Conservation (phyloP, 1,140 invertebrate genomes). For the Mylabris phalerata region DNA sequence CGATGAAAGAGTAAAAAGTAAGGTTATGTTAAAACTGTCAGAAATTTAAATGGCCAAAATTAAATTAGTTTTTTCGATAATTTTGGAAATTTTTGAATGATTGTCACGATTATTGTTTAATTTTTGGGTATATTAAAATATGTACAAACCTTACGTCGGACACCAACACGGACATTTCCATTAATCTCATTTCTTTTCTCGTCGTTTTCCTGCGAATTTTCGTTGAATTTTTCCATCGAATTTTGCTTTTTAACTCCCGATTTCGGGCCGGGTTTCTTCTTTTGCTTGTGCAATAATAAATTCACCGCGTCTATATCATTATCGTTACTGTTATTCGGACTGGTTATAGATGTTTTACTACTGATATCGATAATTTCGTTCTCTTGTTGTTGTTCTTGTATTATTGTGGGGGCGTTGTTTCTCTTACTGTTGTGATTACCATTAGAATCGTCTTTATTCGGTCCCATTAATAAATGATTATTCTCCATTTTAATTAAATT, state of each 20-base stretch:
- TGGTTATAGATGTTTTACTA: no score
- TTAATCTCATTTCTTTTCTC: slow-evolving; percentile 21
- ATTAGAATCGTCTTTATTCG: slow-evolving; percentile 29
- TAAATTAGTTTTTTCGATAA: no score
- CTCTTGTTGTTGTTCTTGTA: not conserved
- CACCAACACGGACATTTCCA: slow-evolving; percentile 31
- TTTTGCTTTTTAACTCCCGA: slow-evolving; percentile 12
- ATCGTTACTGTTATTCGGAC: slow-evolving; percentile 1
- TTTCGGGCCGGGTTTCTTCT: slow-evolving; percentile 24
- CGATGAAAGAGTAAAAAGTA: not conserved
- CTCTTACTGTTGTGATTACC: no score
- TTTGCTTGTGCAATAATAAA: slow-evolving; percentile 5
- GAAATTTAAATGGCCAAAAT: not conserved
- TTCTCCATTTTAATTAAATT: slow-evolving; percentile 59
- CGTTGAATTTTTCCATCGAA: slow-evolving; percentile 7
- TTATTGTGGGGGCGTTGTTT: no score
- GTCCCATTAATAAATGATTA: slow-evolving; percentile 59
- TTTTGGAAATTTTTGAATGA: no score
- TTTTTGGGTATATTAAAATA: not conserved
- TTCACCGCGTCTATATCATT: not conserved
- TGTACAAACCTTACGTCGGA: slow-evolving; percentile 36
- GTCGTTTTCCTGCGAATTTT: slow-evolving; percentile 24
- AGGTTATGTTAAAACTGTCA: not conserved
- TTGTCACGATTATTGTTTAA: no score
- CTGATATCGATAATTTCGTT: not conserved